Percentiles rank a stretch among this genome's conserved stretches.
phyloP scores from a whole-genome alignment of 2,888 invertebrate species.

The Gnatocerus cornutus region DNA sequence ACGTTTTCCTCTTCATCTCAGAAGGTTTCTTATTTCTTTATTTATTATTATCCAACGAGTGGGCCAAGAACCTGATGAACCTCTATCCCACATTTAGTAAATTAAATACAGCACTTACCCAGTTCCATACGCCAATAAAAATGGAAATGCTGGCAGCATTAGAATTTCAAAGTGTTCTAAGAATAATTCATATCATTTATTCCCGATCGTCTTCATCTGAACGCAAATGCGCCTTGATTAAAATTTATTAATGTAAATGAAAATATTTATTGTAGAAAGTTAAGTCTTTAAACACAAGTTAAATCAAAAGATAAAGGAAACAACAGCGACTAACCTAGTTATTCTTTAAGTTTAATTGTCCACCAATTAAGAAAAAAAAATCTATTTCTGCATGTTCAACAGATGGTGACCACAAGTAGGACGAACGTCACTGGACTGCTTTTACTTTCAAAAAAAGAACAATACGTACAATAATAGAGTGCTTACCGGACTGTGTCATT shows the following conservation, averaged over 20 bases:
- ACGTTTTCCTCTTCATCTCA: no score
- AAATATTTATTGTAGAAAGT: slow-evolving; percentile 45
- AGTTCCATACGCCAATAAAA: slow-evolving; percentile 34
- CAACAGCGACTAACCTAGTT: slow-evolving; percentile 38
- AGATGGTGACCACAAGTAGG: slow-evolving; percentile 42
- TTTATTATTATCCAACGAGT: neutral
- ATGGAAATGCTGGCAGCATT: slow-evolving; percentile 30
- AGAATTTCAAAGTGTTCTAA: slow-evolving; percentile 25
- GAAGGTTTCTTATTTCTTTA: no score
- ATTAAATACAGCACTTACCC: slow-evolving; percentile 29
- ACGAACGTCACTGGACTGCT: slow-evolving; percentile 33
- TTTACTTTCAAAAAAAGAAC: slow-evolving; percentile 46
- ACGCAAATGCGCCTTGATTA: slow-evolving; percentile 17
- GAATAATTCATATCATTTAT: slow-evolving; percentile 18
- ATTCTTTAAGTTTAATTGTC: slow-evolving; percentile 41
- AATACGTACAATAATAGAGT: slow-evolving; percentile 20
- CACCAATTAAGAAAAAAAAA: slow-evolving; percentile 43
- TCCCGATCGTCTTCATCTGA: slow-evolving; percentile 22
- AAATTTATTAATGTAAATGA: slow-evolving; percentile 34
- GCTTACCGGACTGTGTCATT: slow-evolving; percentile 34
- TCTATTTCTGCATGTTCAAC: slow-evolving; percentile 35
- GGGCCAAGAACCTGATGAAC: slow-evolving; percentile 1
- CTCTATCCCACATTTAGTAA: slow-evolving; percentile 32
- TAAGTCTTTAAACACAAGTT: slow-evolving; percentile 25
- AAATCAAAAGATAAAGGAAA: slow-evolving; percentile 7